These are phyloP conservation scores for Dynastes hyllus DNA, from an alignment of 2,888 invertebrate genomes.

Conservation along the genomic window DNA sequence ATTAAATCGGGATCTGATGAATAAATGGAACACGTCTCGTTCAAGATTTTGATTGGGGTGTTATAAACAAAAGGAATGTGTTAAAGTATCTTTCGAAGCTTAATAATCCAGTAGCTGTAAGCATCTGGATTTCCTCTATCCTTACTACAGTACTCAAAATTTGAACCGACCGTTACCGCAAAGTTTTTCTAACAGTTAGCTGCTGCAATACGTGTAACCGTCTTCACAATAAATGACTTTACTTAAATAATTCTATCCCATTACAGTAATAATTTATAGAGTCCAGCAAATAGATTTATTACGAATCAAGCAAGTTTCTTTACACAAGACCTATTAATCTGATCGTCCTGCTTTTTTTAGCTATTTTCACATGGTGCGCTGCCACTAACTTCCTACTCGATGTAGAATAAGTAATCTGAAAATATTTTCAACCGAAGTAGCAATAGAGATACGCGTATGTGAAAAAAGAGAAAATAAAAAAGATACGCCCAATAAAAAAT, in stretches of 20 bases:
- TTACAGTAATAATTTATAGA: conserved; percentile 11
- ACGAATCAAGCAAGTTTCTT: background rate
- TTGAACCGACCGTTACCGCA: no score
- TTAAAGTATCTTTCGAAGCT: no score
- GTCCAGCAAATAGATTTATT: conserved; percentile 17
- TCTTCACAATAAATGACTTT: background rate
- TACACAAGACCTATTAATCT: conserved; percentile 18
- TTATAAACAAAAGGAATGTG: no score
- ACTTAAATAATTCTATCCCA: background rate
- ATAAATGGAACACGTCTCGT: no score
- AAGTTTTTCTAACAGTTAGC: no score
- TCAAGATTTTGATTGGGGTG: no score
- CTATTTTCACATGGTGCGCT: conserved; percentile 4
- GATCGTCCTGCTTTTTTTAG: background rate
- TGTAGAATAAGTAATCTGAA: conserved; percentile 47
- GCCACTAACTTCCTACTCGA: conserved; percentile 32
- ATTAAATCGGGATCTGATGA: no score
- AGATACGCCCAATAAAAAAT: conserved; percentile 47
- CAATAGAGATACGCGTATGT: conserved; percentile 24
- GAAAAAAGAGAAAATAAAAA: conserved; percentile 40
- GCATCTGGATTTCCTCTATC: no score
- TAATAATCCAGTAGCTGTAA: no score
- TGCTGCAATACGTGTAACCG: background rate
- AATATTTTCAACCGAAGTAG: conserved; percentile 24
- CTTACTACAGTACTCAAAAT: no score